A percentile compares a stretch with the other conserved stretches of the same genome.
These are phyloP conservation scores for Brachyopa scutellaris DNA, from an alignment of 2,888 invertebrate genomes.

Conservation along the genomic window DNA sequence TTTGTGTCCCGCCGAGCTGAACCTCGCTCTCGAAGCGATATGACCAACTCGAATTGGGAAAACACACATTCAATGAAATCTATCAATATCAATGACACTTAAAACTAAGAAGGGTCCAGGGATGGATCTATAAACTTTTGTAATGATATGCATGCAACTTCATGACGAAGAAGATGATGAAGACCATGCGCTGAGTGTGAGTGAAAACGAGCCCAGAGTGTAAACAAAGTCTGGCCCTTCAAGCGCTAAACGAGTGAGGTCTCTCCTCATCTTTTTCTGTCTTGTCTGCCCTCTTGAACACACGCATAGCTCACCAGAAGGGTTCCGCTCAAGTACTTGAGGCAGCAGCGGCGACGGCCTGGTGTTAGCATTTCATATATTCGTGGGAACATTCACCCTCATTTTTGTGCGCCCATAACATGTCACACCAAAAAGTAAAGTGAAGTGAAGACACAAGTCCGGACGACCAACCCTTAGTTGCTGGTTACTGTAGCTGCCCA, in stretches of 20 bases:
- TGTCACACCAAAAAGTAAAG: slow-evolving; percentile 60
- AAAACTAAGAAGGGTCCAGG: slow-evolving; percentile 41
- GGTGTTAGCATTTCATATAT: slow-evolving; percentile 58
- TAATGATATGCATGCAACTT: slow-evolving; percentile 70
- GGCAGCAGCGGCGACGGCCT: no score
- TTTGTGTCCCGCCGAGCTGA: slow-evolving; percentile 34
- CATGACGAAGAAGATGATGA: slow-evolving; percentile 41
- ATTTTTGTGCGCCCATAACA: slow-evolving; percentile 49
- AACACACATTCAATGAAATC: slow-evolving; percentile 46
- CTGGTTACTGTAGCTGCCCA: slow-evolving; percentile 63
- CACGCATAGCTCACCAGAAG: slow-evolving; percentile 59
- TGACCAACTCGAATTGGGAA: no score
- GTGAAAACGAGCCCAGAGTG: slow-evolving; percentile 30
- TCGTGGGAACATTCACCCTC: slow-evolving; percentile 72
- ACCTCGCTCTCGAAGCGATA: background rate
- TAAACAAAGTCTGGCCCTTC: slow-evolving; percentile 58
- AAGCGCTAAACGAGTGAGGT: slow-evolving; percentile 58
- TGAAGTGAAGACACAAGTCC: slow-evolving; percentile 47
- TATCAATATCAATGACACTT: slow-evolving; percentile 64
- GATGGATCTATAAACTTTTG: slow-evolving; percentile 39
- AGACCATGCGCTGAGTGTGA: slow-evolving; percentile 29
- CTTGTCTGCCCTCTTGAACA: slow-evolving; percentile 56
- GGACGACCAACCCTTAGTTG: slow-evolving; percentile 63
- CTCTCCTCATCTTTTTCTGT: slow-evolving; percentile 16
- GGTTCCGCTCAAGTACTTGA: slow-evolving; percentile 66